A percentile compares a stretch with the other conserved stretches of the same genome.
These are phyloP conservation scores for Zele albiditarsus DNA, from an alignment of 2,888 invertebrate species.

Conservation along the genomic window DNA sequence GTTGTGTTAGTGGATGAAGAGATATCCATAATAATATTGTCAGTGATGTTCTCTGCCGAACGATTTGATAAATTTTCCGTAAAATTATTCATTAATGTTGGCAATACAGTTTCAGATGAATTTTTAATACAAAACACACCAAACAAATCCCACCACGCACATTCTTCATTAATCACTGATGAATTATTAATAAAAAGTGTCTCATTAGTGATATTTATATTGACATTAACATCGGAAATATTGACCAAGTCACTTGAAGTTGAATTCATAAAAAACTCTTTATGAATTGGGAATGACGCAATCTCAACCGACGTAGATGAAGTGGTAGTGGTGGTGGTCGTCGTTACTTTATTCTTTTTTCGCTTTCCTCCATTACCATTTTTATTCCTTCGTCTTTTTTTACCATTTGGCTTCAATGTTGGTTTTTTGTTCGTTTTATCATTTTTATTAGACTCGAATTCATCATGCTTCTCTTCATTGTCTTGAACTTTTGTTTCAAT, in stretches of 20 bases:
- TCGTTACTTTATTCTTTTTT: conserved; percentile 36
- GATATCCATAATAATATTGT: background rate
- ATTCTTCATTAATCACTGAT: background rate
- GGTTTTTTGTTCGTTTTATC: conserved; percentile 22
- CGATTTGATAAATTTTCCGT: background rate
- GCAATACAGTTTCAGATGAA: background rate
- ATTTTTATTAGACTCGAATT: background rate
- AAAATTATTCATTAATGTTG: background rate
- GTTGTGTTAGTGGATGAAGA: background rate
- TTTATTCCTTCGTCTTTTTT: conserved; percentile 25
- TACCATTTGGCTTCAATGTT: conserved; percentile 30
- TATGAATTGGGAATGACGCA: conserved; percentile 2
- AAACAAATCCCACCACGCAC: conserved; percentile 8
- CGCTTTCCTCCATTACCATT: conserved; percentile 35
- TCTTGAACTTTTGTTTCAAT: conserved; percentile 24
- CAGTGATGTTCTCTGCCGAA: background rate
- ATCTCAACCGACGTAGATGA: conserved; percentile 5
- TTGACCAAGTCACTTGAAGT: conserved; percentile 4
- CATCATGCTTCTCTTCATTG: conserved; percentile 10
- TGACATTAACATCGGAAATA: conserved; percentile 19
- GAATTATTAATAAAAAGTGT: background rate
- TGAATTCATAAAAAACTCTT: conserved; percentile 7
- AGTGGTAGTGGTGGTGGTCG: conserved; percentile 11
- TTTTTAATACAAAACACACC: background rate
- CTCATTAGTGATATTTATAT: background rate